phyloP scores from a whole-genome alignment of 2,797 vertebrate species.

The Dendrocincla fuliginosa region DNA sequence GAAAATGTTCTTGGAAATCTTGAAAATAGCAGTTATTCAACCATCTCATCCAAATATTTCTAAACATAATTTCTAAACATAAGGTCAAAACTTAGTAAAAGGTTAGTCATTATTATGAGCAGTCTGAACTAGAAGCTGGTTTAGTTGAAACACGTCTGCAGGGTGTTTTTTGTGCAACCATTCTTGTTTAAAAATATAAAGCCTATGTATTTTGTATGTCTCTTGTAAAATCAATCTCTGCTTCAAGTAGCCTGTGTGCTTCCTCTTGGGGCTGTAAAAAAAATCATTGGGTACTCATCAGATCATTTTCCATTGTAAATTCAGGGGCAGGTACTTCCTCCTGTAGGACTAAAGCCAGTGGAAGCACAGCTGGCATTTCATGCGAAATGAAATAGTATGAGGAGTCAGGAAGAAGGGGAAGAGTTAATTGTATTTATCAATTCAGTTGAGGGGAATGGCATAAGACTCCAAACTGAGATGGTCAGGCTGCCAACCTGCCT shows the following conservation, averaged over 20 bases:
- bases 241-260: not conserved
- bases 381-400: fast-evolving
- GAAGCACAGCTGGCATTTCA: not conserved
- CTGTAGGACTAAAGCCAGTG: not conserved
- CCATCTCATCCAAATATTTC: not conserved
- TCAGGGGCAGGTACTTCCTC: not conserved
- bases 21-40: not conserved
- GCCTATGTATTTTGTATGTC: not conserved
- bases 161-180: not conserved
- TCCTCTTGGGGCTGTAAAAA: not conserved
- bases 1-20: not conserved
- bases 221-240: not conserved
- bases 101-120: not conserved
- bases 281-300: not conserved
- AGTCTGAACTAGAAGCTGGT: not conserved
- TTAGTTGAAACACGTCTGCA: not conserved
- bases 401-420: not conserved
- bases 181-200: not conserved
- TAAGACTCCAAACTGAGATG: not conserved
- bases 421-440: not conserved
- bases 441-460: not conserved
- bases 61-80: not conserved
- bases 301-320: not conserved
- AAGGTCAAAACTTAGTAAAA: not conserved
- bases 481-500: not conserved